Conservation (phyloP, 2,113 vertebrate species). For the Otus sunia region DNA sequence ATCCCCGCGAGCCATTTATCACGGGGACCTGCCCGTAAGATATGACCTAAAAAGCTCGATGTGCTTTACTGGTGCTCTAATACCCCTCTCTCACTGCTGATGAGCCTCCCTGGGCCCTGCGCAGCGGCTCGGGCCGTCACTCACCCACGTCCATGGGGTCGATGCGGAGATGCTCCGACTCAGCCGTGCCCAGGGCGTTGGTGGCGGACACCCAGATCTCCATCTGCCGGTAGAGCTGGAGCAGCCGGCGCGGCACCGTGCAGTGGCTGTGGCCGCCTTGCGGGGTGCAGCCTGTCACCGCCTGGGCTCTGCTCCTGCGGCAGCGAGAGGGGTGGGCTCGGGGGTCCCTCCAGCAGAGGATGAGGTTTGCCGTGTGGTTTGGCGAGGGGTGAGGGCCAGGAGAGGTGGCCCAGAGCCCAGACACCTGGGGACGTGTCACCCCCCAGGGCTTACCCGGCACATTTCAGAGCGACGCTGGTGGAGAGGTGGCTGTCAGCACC, state of each 20-base stretch:
- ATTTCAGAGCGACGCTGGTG: conserved; percentile 75
- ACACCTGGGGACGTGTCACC: fast-evolving
- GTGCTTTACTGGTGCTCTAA: neutral
- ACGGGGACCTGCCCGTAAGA: neutral
- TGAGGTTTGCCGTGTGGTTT: fast-evolving
- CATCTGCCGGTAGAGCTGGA: conserved; percentile 74
- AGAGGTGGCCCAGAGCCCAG: fast-evolving
- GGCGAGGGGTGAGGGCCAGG: neutral
- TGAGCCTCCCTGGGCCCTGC: neutral
- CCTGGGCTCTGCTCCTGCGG: conserved; percentile 36
- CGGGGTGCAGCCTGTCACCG: conserved; percentile 24
- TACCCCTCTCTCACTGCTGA: neutral
- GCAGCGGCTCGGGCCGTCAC: neutral
- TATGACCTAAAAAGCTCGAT: neutral
- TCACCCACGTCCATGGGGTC: conserved; percentile 82
- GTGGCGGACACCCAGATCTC: conserved; percentile 79
- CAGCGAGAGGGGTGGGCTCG: neutral
- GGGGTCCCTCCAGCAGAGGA: neutral
- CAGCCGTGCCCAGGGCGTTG: conserved; percentile 79
- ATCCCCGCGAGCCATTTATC: neutral
- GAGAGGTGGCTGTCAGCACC: conserved; percentile 71
- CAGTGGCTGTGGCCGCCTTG: conserved; percentile 23
- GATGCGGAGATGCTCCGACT: conserved; percentile 71
- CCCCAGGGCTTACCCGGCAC: neutral
- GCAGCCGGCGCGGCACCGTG: conserved; percentile 75